Evolutionary conservation across 2,888 invertebrate genomes (phyloP).

Genomic region (Prosopocoilus inquinatus): DNA sequence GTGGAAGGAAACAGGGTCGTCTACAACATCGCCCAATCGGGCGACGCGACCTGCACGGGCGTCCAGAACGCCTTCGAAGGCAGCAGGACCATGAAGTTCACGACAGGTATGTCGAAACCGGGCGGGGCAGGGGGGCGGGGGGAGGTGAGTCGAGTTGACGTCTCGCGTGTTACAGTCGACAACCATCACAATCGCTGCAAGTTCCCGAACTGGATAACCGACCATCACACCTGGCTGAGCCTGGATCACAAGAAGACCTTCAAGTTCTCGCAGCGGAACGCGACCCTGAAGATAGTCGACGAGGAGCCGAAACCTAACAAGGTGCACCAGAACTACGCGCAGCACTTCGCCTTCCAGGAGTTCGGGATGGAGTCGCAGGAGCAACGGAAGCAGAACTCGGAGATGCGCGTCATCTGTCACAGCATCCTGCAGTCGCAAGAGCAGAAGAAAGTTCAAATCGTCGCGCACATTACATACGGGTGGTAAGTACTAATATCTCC

Average conservation of each 20-base stretch:
- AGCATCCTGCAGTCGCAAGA: slow-evolving; percentile 57
- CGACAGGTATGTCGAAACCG: slow-evolving; percentile 61
- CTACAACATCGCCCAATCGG: slow-evolving; percentile 72
- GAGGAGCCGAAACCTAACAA: slow-evolving; percentile 39
- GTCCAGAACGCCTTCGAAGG: slow-evolving; percentile 74
- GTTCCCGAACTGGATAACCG: slow-evolving; percentile 76
- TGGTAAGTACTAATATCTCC: slow-evolving; percentile 62
- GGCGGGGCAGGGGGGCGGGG: no score
- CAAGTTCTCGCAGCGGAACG: slow-evolving; percentile 72
- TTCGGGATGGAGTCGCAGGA: slow-evolving; percentile 46
- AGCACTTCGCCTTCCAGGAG: slow-evolving; percentile 40
- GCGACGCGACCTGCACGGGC: slow-evolving; percentile 78
- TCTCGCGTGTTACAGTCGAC: slow-evolving; percentile 56
- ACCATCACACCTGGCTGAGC: slow-evolving; percentile 78
- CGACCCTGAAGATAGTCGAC: slow-evolving; percentile 57
- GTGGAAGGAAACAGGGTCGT: slow-evolving; percentile 55
- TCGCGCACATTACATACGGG: slow-evolving; percentile 74
- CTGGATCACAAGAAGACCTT: slow-evolving; percentile 71
- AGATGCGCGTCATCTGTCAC: slow-evolving; percentile 63
- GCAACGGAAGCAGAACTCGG: slow-evolving; percentile 47
- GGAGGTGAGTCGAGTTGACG: neutral
- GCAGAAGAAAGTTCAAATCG: slow-evolving; percentile 56
- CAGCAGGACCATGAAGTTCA: slow-evolving; percentile 73
- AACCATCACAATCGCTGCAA: slow-evolving; percentile 74
- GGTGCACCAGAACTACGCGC: slow-evolving; percentile 37